Conservation (phyloP, 2,797 vertebrate genomes). For the Malacoraja senta region DNA sequence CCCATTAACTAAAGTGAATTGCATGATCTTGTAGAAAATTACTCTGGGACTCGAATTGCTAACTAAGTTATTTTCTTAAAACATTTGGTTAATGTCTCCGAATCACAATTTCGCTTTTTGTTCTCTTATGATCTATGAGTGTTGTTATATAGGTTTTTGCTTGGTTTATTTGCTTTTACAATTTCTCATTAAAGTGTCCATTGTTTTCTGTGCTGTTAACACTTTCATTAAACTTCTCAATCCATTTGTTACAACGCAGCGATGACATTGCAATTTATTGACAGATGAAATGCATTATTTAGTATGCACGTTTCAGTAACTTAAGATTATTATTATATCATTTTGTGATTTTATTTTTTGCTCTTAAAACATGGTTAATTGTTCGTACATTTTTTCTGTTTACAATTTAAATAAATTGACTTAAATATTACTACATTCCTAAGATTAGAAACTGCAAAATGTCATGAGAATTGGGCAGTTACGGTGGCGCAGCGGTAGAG, state of each 20-base stretch:
- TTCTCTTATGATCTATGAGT: too few species aligned
- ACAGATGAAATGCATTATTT: too few species aligned
- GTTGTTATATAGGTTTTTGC: too few species aligned
- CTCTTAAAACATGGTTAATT: background rate
- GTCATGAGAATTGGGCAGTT: background rate
- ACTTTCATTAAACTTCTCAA: too few species aligned
- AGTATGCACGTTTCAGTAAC: too few species aligned
- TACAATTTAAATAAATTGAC: too few species aligned
- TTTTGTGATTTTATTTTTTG: background rate
- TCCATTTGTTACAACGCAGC: too few species aligned
- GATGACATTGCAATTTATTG: background rate
- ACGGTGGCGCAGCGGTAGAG: too few species aligned
- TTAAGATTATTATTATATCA: background rate
- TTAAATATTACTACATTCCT: background rate
- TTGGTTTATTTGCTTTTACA: too few species aligned
- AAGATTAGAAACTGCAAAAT: background rate
- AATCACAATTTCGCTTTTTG: too few species aligned
- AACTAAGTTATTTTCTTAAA: background rate
- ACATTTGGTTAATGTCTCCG: background rate
- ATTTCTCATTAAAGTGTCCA: too few species aligned
- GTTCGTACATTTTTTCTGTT: background rate
- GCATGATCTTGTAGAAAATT: background rate
- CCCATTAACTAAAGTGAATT: background rate
- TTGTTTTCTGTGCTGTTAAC: too few species aligned
- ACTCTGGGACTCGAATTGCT: background rate